Evolutionary conservation across 1,140 invertebrate species (phyloP).

Genomic region (Lysiphlebus fabarum): DNA sequence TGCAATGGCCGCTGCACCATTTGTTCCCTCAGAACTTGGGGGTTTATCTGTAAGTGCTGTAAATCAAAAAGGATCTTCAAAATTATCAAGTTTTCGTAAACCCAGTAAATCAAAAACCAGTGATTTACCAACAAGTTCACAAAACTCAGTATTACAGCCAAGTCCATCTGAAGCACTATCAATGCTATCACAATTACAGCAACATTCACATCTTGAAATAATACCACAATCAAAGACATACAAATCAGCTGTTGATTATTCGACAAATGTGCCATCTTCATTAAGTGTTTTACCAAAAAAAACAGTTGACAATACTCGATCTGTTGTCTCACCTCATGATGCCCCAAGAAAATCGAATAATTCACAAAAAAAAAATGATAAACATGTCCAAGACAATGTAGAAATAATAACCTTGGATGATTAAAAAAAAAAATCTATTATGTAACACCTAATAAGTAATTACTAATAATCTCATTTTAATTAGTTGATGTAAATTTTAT

Average conservation of each 20-base stretch:
- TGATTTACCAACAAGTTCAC: slow-evolving; percentile 26
- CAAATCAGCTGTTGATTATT: slow-evolving; percentile 32
- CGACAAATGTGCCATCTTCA: slow-evolving; percentile 33
- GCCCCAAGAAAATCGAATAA: slow-evolving; percentile 17
- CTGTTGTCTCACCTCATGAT: slow-evolving; percentile 23
- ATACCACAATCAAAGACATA: slow-evolving; percentile 49
- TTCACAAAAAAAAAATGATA: slow-evolving; percentile 27
- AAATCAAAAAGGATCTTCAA: slow-evolving; percentile 16
- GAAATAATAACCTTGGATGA: slow-evolving; percentile 53
- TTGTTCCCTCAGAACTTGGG: slow-evolving; percentile 35
- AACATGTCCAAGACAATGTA: slow-evolving; percentile 41
- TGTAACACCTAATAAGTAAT: background rate
- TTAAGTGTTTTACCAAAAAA: slow-evolving; percentile 36
- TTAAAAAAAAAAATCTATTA: no score
- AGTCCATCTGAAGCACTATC: slow-evolving; percentile 34
- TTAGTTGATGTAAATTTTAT: slow-evolving; percentile 21
- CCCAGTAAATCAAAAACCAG: slow-evolving; percentile 28
- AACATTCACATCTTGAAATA: slow-evolving; percentile 64
- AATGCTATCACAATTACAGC: slow-evolving; percentile 59
- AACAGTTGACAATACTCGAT: slow-evolving; percentile 26
- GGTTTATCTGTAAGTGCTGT: slow-evolving; percentile 40
- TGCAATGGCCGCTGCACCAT: slow-evolving; percentile 29
- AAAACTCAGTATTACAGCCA: slow-evolving; percentile 20
- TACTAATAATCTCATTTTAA: slow-evolving; percentile 27
- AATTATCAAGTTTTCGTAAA: slow-evolving; percentile 32